Conservation (phyloP, 64 coral and sea anemone species). For the Platygyra sinensis region DNA sequence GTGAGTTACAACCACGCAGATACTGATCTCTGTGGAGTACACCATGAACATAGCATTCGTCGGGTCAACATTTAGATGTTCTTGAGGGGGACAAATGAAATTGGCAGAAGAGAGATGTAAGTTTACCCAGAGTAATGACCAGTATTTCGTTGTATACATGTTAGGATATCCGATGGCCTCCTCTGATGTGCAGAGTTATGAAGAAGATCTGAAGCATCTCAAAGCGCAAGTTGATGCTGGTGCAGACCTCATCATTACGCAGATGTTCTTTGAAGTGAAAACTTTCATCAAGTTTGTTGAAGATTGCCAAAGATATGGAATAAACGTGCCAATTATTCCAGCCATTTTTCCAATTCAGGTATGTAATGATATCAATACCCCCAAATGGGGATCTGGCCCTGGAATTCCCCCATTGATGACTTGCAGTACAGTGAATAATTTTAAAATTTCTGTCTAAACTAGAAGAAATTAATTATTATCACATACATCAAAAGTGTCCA, state of each 20-base stretch:
- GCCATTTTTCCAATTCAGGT: conserved; percentile 95
- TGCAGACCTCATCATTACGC: conserved; percentile 81
- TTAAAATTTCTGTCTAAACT: too few relatives aligned
- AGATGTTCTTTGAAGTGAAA: conserved; percentile 88
- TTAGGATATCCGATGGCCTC: conserved; percentile 45
- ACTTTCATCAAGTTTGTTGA: conserved; percentile 75
- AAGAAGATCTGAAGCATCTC: conserved; percentile 70
- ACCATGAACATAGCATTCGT: not conserved
- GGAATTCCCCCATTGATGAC: too few relatives aligned
- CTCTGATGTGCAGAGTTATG: conserved; percentile 42
- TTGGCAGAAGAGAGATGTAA: not conserved
- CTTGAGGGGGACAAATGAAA: not conserved
- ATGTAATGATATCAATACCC: not conserved
- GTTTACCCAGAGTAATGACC: not conserved
- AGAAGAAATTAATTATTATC: too few relatives aligned
- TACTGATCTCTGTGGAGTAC: too few relatives aligned
- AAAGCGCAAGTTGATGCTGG: conserved; percentile 84
- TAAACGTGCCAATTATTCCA: conserved; percentile 90
- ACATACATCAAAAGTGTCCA: too few relatives aligned
- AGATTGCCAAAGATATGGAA: conserved; percentile 79
- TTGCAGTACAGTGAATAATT: too few relatives aligned
- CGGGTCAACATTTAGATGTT: too few relatives aligned
- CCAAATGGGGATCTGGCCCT: too few relatives aligned
- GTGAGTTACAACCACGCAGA: too few relatives aligned
- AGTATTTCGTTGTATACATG: not conserved